Base-by-base conservation (phyloP, 1,140 invertebrate species). In the Trissolcus basalis region DNA sequence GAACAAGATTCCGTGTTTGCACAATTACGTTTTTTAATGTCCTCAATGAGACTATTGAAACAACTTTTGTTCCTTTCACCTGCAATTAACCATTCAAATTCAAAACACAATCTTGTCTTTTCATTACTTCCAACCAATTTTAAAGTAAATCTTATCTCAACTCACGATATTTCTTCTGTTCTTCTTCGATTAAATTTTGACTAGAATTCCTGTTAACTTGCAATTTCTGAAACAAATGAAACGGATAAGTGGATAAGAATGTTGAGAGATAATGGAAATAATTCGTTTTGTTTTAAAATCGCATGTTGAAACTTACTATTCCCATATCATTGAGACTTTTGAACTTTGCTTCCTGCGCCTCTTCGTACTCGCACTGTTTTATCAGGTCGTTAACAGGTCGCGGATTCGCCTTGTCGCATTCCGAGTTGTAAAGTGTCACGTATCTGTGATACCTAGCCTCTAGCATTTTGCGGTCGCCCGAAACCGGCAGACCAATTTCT, bases 391-490 rank as follows among this genome's bases (percentile, higher is more conserved):
- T n/a, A 4, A 88, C 44, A 11, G 88, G 27, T 77, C 88, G 80
- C 1, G 90, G 90, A 60, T 84, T 68, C 9, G 69, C 14, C 70
- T 86, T 87, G 78, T 91, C 90, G 69, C 88, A 89, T 72, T 91
- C 90, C 12, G 89, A 82, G 77, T 91, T 91, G 67, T 89, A 90
- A 12, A 90, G 68, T 33, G 85, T 74, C 8, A 79, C 83, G 56
- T 88, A 91, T 79, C 80, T 86, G 51, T 89, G 85, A 51, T 89
- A 81, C 32, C 90, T 78, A n/a, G 58, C 65, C 32, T 89, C 87
- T 12, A 91, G 69, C 11, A 80, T 59, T 82, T 87, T 89, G 60
- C 86, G 83, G 72, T 90, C 88, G 33, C 91, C 91, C 19, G 86
- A 78, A 3, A 78, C 74, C 10, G 85, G 86, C 6, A 91, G 78